phyloP scores from a whole-genome alignment of 2,888 invertebrate species.

The Sesia apiformis region DNA sequence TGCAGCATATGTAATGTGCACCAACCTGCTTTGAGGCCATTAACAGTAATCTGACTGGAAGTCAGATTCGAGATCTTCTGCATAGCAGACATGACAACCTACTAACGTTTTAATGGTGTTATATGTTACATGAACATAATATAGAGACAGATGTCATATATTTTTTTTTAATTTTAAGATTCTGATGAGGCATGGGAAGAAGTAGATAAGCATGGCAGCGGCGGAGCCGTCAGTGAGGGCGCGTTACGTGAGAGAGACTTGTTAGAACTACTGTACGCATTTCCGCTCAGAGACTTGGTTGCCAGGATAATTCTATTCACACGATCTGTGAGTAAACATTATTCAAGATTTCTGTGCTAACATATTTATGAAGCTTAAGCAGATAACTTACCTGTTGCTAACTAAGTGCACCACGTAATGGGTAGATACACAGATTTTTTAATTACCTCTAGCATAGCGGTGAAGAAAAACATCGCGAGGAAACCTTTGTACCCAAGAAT shows the following conservation, averaged over 20 bases:
- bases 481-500: too few relatives aligned
- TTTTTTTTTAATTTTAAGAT: slow-evolving; percentile 14
- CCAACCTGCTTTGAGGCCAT: too few relatives aligned
- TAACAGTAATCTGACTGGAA: too few relatives aligned
- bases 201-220: slow-evolving; percentile 35
- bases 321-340: slow-evolving; percentile 27
- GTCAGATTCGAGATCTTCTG: background rate
- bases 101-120: background rate
- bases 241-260: slow-evolving; percentile 50
- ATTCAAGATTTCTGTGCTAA: too few relatives aligned
- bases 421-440: background rate
- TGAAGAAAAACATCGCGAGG: too few relatives aligned
- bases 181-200: slow-evolving; percentile 54
- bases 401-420: too few relatives aligned
- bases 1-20: too few relatives aligned
- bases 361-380: too few relatives aligned
- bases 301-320: slow-evolving; percentile 37
- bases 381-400: too few relatives aligned
- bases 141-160: too few relatives aligned
- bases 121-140: too few relatives aligned
- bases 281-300: slow-evolving; percentile 41
- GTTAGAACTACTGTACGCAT: slow-evolving; percentile 31
- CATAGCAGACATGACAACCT: background rate
- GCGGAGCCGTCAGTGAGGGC: slow-evolving; percentile 48
- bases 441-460: too few relatives aligned